phyloP scores from a whole-genome alignment of 2,888 invertebrate species.

The Melinopterus prodromus region DNA sequence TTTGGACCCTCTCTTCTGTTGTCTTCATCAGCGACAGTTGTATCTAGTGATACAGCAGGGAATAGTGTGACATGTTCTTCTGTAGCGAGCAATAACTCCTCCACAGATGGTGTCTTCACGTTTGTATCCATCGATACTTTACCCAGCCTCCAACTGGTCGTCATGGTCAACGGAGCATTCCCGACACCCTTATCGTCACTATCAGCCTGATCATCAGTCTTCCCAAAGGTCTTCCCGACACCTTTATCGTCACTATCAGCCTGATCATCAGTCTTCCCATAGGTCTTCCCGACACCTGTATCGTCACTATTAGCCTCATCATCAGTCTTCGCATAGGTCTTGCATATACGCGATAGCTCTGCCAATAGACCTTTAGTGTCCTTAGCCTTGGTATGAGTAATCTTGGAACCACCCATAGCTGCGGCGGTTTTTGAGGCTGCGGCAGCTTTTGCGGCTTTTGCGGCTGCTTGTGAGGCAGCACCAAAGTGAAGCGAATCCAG shows the following conservation, averaged over 20 bases:
- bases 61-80: not conserved
- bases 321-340: not conserved
- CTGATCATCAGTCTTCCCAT: not conserved
- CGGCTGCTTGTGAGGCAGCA: too few species aligned
- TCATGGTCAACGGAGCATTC: not conserved
- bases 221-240: not conserved
- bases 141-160: constrained; percentile 15
- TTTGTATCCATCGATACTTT: constrained; percentile 11
- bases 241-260: not conserved
- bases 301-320: too few species aligned
- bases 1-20: not conserved
- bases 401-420: not conserved
- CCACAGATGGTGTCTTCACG: not conserved
- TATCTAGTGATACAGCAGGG: not conserved
- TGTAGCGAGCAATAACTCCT: not conserved
- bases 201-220: not conserved
- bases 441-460: not conserved
- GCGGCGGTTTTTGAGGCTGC: not conserved
- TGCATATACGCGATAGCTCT: not conserved
- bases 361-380: not conserved
- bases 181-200: not conserved
- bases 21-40: not conserved
- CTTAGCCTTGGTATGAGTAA: not conserved
- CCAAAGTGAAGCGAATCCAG: too few species aligned
- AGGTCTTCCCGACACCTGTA: too few species aligned